Base-by-base conservation (phyloP, 2,797 vertebrate genomes). In the Pterois miles region DNA sequence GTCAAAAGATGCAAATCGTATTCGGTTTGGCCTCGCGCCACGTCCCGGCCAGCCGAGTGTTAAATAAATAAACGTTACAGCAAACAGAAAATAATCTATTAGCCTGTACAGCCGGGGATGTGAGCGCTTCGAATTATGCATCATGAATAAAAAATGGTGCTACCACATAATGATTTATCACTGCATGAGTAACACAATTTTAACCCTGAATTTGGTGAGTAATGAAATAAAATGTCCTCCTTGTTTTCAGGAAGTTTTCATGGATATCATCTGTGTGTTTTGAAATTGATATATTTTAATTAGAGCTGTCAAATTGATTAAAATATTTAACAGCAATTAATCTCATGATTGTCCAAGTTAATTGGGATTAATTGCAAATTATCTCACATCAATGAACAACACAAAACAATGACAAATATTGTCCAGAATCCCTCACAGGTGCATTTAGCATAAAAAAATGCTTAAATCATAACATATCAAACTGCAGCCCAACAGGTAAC, bases 101-200 rank as follows among this genome's bases (percentile, higher is more conserved):
- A 8, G 58, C 8, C 36, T 8, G 27, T 50, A 52, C 57, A 69
- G 52, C 33, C 18, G 40, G 54, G 43, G 58, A 48, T n/a, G 18
- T 29, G 50, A 76, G 38, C 5, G 23, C 36, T 57, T 71, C 7
- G 1, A 71, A 80, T 76, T 31, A 66, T 66, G 54, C 22, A 23
- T 63, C n/a, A 68, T 67, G 63, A 79, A 77, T 77, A 75, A 82
- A 62, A 69, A 60, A 66, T 43, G 23, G 2, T 14, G 8, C 4
- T 8, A 38, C 16, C 33, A 34, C 34, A 34, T 62, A 20, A 57
- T 36, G 48, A 65, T 50, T 68, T 50, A 64, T 31, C 2, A 2
- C 40, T 10, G 69, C 65, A 25, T 33, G 22, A 70, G 38, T 62
- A 60, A 78, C 10, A 2, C 12, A 50, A 7, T 31, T 20, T 60